These are phyloP conservation scores for Halocynthia roretzi DNA, from an alignment of 23 tunicate genomes.

Conservation along the genomic window DNA sequence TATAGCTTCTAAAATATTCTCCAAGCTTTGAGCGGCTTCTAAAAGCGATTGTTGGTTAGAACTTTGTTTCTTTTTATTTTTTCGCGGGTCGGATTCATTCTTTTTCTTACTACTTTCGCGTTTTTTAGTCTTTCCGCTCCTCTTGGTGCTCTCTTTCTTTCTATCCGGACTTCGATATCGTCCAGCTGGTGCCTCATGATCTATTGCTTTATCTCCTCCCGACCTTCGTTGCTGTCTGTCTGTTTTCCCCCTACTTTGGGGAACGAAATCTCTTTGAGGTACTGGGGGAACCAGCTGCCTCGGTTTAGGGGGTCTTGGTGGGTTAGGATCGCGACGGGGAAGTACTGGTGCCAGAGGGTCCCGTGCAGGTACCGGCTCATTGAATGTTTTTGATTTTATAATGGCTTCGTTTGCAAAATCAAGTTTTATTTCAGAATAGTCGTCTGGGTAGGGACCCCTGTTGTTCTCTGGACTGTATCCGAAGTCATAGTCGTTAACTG, in stretches of 20 bases:
- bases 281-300: not conserved
- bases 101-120: not conserved
- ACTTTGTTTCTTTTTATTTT: not conserved
- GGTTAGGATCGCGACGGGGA: not conserved
- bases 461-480: no score
- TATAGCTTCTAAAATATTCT: conserved; percentile 10
- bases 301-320: not conserved
- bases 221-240: not conserved
- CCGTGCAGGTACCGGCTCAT: not conserved
- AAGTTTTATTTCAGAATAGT: not conserved
- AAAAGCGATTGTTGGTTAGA: conserved; percentile 2
- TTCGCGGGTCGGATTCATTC: no score
- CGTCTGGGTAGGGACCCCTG: no score
- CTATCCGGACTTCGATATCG: not conserved
- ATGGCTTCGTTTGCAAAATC: conserved; percentile 23
- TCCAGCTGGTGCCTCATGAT: not conserved
- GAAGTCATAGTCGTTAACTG: no score
- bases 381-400: conserved; percentile 13
- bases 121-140: not conserved
- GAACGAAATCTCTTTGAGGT: not conserved
- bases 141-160: not conserved
- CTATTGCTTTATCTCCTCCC: not conserved
- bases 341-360: no score
- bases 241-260: not conserved
- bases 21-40: conserved; percentile 9